Evolutionary conservation across 2,113 vertebrate species (phyloP), one percentile per base, ranked within the genome.

Genomic region (Ramphastos sulfuratus): DNA sequence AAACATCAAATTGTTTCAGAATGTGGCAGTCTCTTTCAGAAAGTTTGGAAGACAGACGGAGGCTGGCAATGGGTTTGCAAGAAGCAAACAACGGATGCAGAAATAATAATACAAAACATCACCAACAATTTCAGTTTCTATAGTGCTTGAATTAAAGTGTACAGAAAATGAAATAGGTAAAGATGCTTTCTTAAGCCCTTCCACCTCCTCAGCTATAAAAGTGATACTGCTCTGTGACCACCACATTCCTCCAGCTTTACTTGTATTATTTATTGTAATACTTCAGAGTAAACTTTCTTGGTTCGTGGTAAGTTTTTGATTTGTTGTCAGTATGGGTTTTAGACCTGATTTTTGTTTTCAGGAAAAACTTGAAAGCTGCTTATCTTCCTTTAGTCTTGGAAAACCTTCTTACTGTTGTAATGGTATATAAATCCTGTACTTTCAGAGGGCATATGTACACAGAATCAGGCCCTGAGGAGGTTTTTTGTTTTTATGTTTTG

Each of bases 141-240:
- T 77, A 73, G 23, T 8, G 14, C 20, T 82, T 67, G 19, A 78
- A 46, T 37, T 63, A 11, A 76, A 73, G 4, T 35, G 6, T 18
- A 15, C 6, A 7, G 24, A 71, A 58, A 20, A 39, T 10, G 7
- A 1, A 12, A 28, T 10, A 50, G 9, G 2, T 60, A 24, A 92
- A 39, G 55, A 28, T 35, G 5, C 3, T 88, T 87, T 80, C 33
- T 70, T 52, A 50, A 56, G 25, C 2, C 27, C 19, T 82, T 4
- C 31, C 9, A 42, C 4, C 3, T 2, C 31, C 5, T 3, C 25
- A 55, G 1, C 7, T 2, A 3, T 48, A 10, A 63, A 67, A 73
- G 30, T 24, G 30, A 21, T 59, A 17, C 8, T 74, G 18, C 1
- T 71, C 16, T 39, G 33, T 66, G 52, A 12, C 7, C 11, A 31